Evolutionary conservation across 2,113 vertebrate genomes (phyloP), one percentile per base, ranked within the genome.

Genomic region (Tenrec ecaudatus): DNA sequence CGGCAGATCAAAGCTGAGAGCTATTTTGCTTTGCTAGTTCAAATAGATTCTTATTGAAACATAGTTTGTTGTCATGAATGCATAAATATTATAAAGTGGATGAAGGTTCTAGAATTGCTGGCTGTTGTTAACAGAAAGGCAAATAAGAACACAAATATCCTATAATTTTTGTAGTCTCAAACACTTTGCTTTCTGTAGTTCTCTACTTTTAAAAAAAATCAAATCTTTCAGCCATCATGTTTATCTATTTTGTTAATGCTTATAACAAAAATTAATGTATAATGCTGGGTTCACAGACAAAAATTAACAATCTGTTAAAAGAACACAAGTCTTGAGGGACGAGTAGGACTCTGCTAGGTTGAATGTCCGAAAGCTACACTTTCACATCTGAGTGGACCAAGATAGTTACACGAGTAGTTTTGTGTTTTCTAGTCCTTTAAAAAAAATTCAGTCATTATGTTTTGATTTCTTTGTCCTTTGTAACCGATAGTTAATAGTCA

Each of bases 1-100:
- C 96, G 97, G 57, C 90, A 98, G 97, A 98, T 98, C 98, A 98
- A 98, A 97, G 98, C 97, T 96, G 97, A 88, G 96, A 96, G 95
- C 94, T 94, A 95, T 97, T 97, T 98, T 98, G 96, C 93, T 97
- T 96, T 84, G 93, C 96, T 96, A 97, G 97, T 96, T 97, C 82
- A 4, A 97, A 96, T 96, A 97, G 95, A 98, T 98, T 97, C 97
- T 96, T 97, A 97, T 94, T 96, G 96, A 95, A 98, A 93, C 36
- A 85, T 97, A 95, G 97, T 97, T 97, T 97, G 95, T 98, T 98
- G 97, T 96, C 97, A 97, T 94, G 97, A 95, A 93, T 94, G 91
- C 84, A 96, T 97, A 98, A 97, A 97, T 97, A 97, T 95, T 97
- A 71, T 84, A 96, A 64, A 97, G 90, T 94, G 53, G 87, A 87